Evolutionary conservation across 2,888 invertebrate species (phyloP).

Genomic region (Lydus trimaculatus): DNA sequence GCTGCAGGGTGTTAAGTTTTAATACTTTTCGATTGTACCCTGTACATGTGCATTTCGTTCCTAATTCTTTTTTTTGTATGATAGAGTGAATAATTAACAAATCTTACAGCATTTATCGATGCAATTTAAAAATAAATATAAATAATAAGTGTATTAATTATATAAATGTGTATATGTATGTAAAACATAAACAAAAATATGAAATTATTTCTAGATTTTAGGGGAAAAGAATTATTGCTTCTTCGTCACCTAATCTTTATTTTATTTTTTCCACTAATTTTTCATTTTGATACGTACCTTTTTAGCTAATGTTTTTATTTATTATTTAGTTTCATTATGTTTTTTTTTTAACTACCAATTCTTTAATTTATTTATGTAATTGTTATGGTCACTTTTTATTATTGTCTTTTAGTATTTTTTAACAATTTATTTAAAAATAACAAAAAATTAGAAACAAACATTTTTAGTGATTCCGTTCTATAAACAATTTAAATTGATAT

Average conservation of each 20-base stretch:
- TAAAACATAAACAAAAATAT: too few relatives aligned
- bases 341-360: not conserved
- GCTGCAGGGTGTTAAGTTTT: too few relatives aligned
- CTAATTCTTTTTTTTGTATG: not conserved
- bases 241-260: not conserved
- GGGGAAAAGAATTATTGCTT: not conserved
- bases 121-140: not conserved
- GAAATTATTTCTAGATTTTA: not conserved
- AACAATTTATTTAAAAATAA: not conserved
- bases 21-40: not conserved
- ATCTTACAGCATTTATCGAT: not conserved
- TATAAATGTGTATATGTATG: not conserved
- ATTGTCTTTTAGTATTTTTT: not conserved
- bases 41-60: not conserved
- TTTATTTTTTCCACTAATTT: not conserved
- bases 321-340: not conserved
- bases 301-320: not conserved
- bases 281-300: conserved; percentile 2
- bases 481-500: not conserved
- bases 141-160: not conserved
- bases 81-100: not conserved
- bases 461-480: not conserved
- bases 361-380: conserved; percentile 1
- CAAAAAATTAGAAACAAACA: not conserved
- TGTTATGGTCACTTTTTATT: not conserved